Conservation (phyloP, 1,140 invertebrate genomes). For the Pseudobourletiella spinata region DNA sequence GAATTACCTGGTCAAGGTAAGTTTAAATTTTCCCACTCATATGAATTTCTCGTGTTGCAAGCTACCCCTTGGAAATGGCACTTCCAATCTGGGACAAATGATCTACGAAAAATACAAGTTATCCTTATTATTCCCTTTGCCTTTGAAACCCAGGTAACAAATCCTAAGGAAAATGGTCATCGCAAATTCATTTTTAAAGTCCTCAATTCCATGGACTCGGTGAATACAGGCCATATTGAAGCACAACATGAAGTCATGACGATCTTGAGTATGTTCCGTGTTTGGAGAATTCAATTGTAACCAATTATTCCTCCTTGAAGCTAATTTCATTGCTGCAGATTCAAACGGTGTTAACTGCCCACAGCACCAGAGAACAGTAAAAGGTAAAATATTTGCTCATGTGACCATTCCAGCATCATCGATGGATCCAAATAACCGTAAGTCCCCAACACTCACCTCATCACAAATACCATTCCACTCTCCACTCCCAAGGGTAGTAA, state of each 20-base stretch:
- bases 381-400: slow-evolving; percentile 52
- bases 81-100: too few species aligned
- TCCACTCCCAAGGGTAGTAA: too few species aligned
- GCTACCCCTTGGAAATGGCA: too few species aligned
- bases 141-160: too few species aligned
- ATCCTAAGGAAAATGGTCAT: too few species aligned
- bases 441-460: background rate
- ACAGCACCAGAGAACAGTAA: slow-evolving; percentile 55
- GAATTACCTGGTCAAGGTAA: slow-evolving; percentile 54
- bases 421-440: slow-evolving; percentile 20
- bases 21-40: too few species aligned
- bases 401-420: slow-evolving; percentile 39
- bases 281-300: too few species aligned
- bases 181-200: slow-evolving; percentile 68
- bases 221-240: slow-evolving; percentile 54
- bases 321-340: too few species aligned
- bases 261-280: slow-evolving; percentile 53
- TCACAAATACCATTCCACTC: background rate
- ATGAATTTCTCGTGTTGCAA: too few species aligned
- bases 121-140: too few species aligned
- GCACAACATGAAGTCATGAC: slow-evolving; percentile 61
- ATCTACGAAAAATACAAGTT: too few species aligned
- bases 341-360: slow-evolving; percentile 54
- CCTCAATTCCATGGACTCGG: slow-evolving; percentile 66
- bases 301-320: too few species aligned